phyloP scores from a whole-genome alignment of 2,113 vertebrate species.

The Ageneiosus marmoratus region DNA sequence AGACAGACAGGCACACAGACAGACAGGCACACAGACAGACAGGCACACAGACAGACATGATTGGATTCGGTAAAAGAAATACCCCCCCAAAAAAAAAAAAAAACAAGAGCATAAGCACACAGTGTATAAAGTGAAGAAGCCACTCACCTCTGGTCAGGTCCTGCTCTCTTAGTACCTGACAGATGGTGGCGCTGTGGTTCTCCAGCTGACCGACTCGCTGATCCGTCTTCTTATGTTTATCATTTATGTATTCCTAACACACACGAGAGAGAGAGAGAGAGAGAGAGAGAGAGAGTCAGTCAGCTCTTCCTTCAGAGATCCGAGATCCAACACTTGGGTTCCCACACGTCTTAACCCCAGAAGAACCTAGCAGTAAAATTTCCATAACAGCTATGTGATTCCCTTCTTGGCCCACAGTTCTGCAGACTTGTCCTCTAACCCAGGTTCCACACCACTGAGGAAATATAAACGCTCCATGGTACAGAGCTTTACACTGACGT shows the following conservation, averaged over 20 bases:
- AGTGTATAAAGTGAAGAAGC: not conserved
- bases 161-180: constrained; percentile 88
- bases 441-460: no score
- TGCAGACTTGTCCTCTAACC: no score
- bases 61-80: no score
- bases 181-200: constrained; percentile 85
- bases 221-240: constrained; percentile 87
- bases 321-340: not conserved
- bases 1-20: no score
- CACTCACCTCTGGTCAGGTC: constrained; percentile 85
- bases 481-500: no score
- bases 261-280: no score
- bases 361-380: not conserved
- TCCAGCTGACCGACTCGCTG: constrained; percentile 80
- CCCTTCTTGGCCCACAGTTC: no score
- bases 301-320: not conserved
- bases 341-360: not conserved
- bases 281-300: no score
- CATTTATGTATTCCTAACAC: constrained; percentile 84
- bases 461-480: no score
- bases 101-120: not conserved
- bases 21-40: no score
- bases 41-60: no score
- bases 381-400: no score
- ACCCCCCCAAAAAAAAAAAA: not conserved